Conservation (phyloP, 2,888 invertebrate species). For the Cenopis cana region DNA sequence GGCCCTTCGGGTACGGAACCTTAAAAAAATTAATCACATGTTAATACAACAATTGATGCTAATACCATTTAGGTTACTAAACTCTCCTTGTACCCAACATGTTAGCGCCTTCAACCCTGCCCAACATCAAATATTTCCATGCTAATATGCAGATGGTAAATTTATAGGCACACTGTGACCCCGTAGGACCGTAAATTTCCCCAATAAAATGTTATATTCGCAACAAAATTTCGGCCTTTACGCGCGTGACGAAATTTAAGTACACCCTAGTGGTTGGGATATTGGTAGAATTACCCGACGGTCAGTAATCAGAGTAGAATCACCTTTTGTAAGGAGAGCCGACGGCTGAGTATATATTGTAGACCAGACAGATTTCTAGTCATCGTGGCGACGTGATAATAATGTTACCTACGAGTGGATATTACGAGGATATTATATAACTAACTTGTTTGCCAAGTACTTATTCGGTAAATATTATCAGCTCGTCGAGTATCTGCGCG, state of each 20-base stretch:
- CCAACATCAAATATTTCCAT: constrained; percentile 51
- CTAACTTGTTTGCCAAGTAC: too few species aligned
- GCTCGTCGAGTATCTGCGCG: too few species aligned
- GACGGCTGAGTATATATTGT: background rate
- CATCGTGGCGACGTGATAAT: too few species aligned
- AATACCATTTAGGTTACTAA: too few species aligned
- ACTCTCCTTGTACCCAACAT: background rate
- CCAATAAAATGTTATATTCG: constrained; percentile 60
- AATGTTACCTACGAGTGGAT: too few species aligned
- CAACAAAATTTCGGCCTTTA: constrained; percentile 51
- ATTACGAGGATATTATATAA: too few species aligned
- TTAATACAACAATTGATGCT: too few species aligned
- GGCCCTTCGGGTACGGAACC: too few species aligned
- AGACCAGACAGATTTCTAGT: constrained; percentile 6
- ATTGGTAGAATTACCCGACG: constrained; percentile 13
- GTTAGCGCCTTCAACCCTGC: constrained; percentile 27
- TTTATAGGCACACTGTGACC: constrained; percentile 49
- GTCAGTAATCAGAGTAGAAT: constrained; percentile 35
- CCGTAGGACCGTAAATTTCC: constrained; percentile 51
- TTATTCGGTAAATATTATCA: too few species aligned
- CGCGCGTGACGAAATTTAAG: constrained; percentile 41
- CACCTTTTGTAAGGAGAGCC: constrained; percentile 31
- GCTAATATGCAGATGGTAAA: constrained; percentile 55
- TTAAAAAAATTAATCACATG: too few species aligned
- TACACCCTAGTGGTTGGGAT: constrained; percentile 30